A percentile compares a stretch with the other conserved stretches of the same genome.
phyloP scores from a whole-genome alignment of 2,113 vertebrate genomes.

The Nettapus auritus region DNA sequence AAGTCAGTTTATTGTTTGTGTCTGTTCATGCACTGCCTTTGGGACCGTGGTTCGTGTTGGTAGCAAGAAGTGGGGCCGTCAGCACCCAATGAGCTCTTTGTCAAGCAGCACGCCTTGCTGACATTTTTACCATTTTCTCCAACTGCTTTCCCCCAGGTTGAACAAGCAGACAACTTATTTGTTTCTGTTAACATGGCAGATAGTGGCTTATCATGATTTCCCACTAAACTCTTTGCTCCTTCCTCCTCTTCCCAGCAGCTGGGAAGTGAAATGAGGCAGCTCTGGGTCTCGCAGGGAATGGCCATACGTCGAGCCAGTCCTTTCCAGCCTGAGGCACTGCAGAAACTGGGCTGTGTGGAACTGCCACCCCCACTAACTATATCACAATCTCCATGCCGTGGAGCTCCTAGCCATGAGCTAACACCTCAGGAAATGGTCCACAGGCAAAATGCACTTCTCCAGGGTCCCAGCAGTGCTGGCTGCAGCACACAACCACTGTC shows the following conservation, averaged over 20 bases:
- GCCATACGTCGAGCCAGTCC: background rate
- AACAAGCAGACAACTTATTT: background rate
- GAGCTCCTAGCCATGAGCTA: background rate
- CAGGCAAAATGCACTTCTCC: background rate
- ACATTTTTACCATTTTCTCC: background rate
- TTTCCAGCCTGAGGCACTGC: background rate
- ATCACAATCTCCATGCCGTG: background rate
- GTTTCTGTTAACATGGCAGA: background rate
- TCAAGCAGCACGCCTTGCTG: background rate
- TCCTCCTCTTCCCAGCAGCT: background rate
- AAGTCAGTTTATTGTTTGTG: conserved; percentile 48
- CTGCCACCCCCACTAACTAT: background rate
- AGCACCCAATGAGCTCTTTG: conserved; percentile 21
- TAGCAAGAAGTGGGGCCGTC: conserved; percentile 31
- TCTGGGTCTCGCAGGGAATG: background rate
- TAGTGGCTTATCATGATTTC: background rate
- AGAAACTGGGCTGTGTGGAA: background rate
- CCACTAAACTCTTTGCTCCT: background rate
- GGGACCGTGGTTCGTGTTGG: conserved; percentile 13
- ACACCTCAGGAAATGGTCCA: background rate
- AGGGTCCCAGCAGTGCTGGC: background rate
- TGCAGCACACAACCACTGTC: accelerated
- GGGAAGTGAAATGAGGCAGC: conserved; percentile 3
- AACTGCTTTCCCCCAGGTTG: background rate
- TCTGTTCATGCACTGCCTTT: conserved; percentile 38